These are phyloP conservation scores for Acleris literana DNA, from an alignment of 2,888 invertebrate genomes.

Conservation along the genomic window DNA sequence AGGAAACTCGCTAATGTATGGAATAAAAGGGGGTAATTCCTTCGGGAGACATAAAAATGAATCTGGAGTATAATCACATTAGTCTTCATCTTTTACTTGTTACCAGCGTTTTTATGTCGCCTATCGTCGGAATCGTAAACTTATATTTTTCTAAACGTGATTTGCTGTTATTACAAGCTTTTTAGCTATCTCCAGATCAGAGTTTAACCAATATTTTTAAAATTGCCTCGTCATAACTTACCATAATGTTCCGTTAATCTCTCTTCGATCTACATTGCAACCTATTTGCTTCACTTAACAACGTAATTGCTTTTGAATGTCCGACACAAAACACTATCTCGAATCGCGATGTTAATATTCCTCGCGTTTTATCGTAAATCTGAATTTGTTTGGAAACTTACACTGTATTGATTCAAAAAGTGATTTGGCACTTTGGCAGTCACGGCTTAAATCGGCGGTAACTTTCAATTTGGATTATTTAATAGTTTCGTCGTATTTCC, in stretches of 20 bases:
- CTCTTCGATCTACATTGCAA: slow-evolving; percentile 39
- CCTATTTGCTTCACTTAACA: slow-evolving; percentile 45
- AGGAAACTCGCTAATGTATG: neutral
- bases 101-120: neutral
- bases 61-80: neutral
- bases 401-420: slow-evolving; percentile 42
- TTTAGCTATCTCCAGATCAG: slow-evolving; percentile 24
- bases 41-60: neutral
- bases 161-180: slow-evolving; percentile 8
- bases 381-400: slow-evolving; percentile 43
- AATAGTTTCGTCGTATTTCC: slow-evolving; percentile 40
- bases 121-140: neutral
- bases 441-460: slow-evolving; percentile 44
- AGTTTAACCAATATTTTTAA: slow-evolving; percentile 34
- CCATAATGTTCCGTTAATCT: slow-evolving; percentile 39
- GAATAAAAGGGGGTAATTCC: neutral
- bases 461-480: slow-evolving; percentile 58
- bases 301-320: slow-evolving; percentile 48
- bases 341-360: slow-evolving; percentile 42
- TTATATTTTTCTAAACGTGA: neutral
- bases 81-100: neutral
- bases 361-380: slow-evolving; percentile 40
- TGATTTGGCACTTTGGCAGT: slow-evolving; percentile 40
- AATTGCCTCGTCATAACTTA: slow-evolving; percentile 30
- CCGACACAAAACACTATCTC: slow-evolving; percentile 41